A percentile compares a stretch with the other conserved stretches of the same genome.
phyloP scores from a whole-genome alignment of 2,113 vertebrate species.

The Oenanthe oenanthe region DNA sequence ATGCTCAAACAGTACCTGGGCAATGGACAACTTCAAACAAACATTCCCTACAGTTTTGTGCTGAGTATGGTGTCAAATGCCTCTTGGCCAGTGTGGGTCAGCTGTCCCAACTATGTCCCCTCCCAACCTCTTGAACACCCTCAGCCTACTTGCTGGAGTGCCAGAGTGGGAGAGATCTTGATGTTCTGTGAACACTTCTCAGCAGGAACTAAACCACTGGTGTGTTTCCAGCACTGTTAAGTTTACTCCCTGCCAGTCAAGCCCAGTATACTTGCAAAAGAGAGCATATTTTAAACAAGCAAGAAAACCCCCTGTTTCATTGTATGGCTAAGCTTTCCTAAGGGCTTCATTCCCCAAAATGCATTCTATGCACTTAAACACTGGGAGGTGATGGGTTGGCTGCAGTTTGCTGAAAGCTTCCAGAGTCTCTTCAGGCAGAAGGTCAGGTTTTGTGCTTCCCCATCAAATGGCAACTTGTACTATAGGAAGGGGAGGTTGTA shows the following conservation, averaged over 20 bases:
- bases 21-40: not conserved
- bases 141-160: not conserved
- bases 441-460: not conserved
- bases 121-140: not conserved
- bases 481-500: not conserved
- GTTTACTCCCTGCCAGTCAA: not conserved
- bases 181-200: not conserved
- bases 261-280: not conserved
- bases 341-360: not conserved
- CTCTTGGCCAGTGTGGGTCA: not conserved
- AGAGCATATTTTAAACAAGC: not conserved
- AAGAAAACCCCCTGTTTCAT: not conserved
- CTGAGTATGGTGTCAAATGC: not conserved
- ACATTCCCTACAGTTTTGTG: not conserved
- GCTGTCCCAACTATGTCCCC: not conserved
- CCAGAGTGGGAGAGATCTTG: not conserved
- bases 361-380: not conserved
- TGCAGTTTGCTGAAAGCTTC: not conserved
- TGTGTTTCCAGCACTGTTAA: not conserved
- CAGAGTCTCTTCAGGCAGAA: not conserved
- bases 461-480: not conserved
- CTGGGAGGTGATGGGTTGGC: not conserved
- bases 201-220: not conserved
- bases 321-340: not conserved
- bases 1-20: not conserved